These are phyloP conservation scores for Leptoclinus maculatus DNA, from an alignment of 2,797 vertebrate genomes.

Conservation along the genomic window DNA sequence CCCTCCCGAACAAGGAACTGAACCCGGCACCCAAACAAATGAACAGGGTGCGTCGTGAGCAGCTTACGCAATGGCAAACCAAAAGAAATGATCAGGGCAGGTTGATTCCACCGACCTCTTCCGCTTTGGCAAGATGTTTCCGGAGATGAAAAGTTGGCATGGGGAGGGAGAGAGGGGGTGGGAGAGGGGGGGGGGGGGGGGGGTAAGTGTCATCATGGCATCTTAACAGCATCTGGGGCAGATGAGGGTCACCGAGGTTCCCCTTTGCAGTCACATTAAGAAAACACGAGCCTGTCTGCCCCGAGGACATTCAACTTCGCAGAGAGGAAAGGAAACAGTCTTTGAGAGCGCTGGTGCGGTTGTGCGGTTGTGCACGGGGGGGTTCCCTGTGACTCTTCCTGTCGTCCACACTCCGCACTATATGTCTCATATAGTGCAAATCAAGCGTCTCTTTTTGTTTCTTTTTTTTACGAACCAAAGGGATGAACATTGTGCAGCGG, in stretches of 20 bases:
- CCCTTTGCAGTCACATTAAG: constrained; percentile 24
- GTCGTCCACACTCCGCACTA: constrained; percentile 53
- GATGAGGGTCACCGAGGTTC: constrained; percentile 12
- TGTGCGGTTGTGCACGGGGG: constrained; percentile 46
- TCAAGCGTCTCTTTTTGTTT: constrained; percentile 38
- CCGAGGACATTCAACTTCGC: constrained; percentile 68
- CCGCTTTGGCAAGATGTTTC: constrained; percentile 72
- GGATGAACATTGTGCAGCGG: constrained; percentile 74
- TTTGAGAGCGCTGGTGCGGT: constrained; percentile 34
- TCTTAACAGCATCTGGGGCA: constrained; percentile 55
- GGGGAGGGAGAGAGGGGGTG: too few relatives aligned
- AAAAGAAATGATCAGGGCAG: constrained; percentile 19
- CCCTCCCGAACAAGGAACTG: constrained; percentile 28
- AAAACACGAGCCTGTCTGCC: constrained; percentile 45
- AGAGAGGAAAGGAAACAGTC: constrained; percentile 8
- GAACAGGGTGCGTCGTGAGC: constrained; percentile 43
- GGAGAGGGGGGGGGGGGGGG: not conserved
- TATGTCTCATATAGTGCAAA: constrained; percentile 56
- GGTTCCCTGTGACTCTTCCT: constrained; percentile 55
- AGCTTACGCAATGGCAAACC: constrained; percentile 44
- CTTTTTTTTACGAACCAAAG: constrained; percentile 39
- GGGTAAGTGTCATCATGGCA: constrained; percentile 55
- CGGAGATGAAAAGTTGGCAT: constrained; percentile 46
- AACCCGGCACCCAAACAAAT: constrained; percentile 53
- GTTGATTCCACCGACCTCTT: constrained; percentile 45